Percentiles rank a stretch among this genome's conserved stretches.
These are phyloP conservation scores for Pocillopora meandrina DNA, from an alignment of 92 coral and sea anemone species.

Conservation along the genomic window DNA sequence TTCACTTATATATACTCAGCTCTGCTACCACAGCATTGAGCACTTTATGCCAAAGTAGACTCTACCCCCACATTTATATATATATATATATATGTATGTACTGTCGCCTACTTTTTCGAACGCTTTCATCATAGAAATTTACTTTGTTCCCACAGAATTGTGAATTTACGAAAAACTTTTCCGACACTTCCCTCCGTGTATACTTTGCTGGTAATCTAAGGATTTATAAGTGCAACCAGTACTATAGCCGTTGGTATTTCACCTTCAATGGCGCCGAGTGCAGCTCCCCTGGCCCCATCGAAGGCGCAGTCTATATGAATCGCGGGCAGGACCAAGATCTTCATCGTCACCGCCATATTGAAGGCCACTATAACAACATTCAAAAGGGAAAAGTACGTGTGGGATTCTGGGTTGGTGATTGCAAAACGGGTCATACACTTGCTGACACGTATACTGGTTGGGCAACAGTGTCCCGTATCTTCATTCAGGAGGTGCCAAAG, in stretches of 20 bases:
- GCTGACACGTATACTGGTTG: constrained; percentile 18
- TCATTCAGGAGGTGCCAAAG: constrained; percentile 6
- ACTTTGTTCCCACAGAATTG: constrained; percentile 8
- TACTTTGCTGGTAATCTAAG: constrained; percentile 39
- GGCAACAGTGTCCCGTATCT: constrained; percentile 12
- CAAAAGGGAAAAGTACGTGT: no score
- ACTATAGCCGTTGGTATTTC: constrained; percentile 61
- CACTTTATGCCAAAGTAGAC: no score
- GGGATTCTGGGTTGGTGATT: constrained; percentile 51
- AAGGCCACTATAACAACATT: constrained; percentile 25
- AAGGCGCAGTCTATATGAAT: constrained; percentile 30
- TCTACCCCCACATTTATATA: no score
- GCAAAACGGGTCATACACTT: constrained; percentile 6
- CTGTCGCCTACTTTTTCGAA: background rate
- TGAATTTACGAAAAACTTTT: constrained; percentile 28
- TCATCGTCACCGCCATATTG: constrained; percentile 41
- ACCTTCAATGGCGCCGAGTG: constrained; percentile 58
- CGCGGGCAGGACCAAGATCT: background rate
- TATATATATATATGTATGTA: no score
- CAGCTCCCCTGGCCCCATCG: constrained; percentile 45
- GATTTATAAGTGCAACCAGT: constrained; percentile 10
- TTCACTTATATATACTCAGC: no score
- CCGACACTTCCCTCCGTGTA: constrained; percentile 32
- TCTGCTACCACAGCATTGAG: no score
- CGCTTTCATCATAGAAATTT: background rate